phyloP scores from a whole-genome alignment of 2,797 vertebrate species.

The Bradypus variegatus region DNA sequence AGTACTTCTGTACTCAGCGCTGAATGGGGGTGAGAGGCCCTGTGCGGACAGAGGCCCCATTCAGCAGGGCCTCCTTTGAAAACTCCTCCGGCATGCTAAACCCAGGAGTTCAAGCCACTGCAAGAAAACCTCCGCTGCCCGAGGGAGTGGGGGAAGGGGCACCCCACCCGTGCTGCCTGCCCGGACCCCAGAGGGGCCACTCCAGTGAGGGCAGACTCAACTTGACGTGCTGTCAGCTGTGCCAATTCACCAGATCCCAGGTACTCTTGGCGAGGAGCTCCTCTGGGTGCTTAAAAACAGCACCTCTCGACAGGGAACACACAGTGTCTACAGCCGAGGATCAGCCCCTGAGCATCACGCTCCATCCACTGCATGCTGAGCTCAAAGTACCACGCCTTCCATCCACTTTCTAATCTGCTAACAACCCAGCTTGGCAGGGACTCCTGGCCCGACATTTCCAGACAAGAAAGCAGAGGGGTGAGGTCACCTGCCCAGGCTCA shows the following conservation, averaged over 20 bases:
- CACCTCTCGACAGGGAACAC: background rate
- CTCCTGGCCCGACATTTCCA: background rate
- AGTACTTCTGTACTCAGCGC: constrained; percentile 59
- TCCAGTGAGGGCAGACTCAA: background rate
- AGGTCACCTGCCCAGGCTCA: background rate
- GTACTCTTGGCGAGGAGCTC: background rate
- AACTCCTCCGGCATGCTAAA: constrained; percentile 20
- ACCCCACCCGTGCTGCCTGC: background rate
- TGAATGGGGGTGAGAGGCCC: constrained; percentile 38
- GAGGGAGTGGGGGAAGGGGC: background rate
- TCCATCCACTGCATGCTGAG: background rate
- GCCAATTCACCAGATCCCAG: background rate
- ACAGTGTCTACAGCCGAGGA: background rate
- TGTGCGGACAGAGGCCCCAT: constrained; percentile 53
- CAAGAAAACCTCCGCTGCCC: background rate
- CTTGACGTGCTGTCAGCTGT: background rate
- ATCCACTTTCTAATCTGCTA: background rate
- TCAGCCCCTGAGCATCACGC: background rate
- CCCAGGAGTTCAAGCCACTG: constrained; percentile 31
- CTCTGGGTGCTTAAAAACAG: background rate
- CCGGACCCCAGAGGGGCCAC: background rate
- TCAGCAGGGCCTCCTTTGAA: constrained; percentile 52
- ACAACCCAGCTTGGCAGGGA: background rate
- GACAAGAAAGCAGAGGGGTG: background rate
- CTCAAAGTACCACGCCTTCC: background rate